A percentile compares a stretch with the other conserved stretches of the same genome.
These are phyloP conservation scores for Oeneis ivallda DNA, from an alignment of 2,888 invertebrate genomes.

Conservation along the genomic window DNA sequence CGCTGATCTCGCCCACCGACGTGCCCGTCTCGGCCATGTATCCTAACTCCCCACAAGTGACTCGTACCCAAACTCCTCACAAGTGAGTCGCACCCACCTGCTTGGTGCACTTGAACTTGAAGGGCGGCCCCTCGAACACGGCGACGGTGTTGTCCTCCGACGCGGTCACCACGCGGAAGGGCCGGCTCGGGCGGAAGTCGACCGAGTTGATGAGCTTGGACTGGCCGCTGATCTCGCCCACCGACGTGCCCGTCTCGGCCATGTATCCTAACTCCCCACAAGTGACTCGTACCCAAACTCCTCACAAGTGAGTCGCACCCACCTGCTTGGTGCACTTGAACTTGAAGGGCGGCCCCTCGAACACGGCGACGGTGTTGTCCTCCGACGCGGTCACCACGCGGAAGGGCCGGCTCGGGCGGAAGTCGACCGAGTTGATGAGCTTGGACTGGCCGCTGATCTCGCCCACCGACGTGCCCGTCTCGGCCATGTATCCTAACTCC, in stretches of 20 bases:
- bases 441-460: conserved; percentile 98
- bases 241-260: conserved; percentile 97
- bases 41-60: too few relatives aligned
- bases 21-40: too few relatives aligned
- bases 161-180: conserved; percentile 96
- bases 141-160: conserved; percentile 98
- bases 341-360: conserved; percentile 99
- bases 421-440: conserved; percentile 96
- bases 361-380: conserved; percentile 96
- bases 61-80: too few relatives aligned
- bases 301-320: too few relatives aligned
- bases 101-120: conserved; percentile 96
- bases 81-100: too few relatives aligned
- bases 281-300: too few relatives aligned
- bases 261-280: too few relatives aligned
- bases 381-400: conserved; percentile 97
- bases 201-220: conserved; percentile 96
- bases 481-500: too few relatives aligned
- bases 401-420: conserved; percentile 94
- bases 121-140: conserved; percentile 98
- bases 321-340: conserved; percentile 95
- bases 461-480: conserved; percentile 97
- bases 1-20: conserved; percentile 97
- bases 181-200: conserved; percentile 94
- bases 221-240: conserved; percentile 97